These are phyloP conservation scores for Stegostoma tigrinum DNA, from an alignment of 2,113 vertebrate genomes.

Conservation along the genomic window DNA sequence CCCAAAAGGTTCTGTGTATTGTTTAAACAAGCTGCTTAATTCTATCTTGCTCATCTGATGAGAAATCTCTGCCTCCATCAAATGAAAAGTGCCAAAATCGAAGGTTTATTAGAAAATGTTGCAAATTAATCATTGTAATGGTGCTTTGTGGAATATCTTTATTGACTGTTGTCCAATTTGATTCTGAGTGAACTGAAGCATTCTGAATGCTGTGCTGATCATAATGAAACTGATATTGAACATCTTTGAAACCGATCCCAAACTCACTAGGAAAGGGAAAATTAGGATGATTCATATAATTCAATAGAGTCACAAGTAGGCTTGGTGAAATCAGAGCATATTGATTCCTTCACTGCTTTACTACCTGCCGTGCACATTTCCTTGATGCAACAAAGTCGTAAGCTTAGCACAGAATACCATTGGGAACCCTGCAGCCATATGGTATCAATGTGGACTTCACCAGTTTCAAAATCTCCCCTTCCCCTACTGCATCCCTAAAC, in stretches of 20 bases:
- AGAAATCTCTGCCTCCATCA: neutral
- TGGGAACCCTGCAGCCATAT: too few relatives aligned
- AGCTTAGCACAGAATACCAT: neutral
- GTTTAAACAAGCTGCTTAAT: conserved; percentile 3
- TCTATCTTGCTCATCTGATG: neutral
- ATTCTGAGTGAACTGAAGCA: too few relatives aligned
- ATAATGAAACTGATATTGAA: neutral
- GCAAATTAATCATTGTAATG: neutral
- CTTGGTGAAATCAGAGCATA: neutral
- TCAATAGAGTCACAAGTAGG: neutral
- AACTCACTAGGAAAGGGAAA: neutral
- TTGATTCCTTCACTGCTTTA: neutral
- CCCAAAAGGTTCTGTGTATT: neutral
- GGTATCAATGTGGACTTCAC: too few relatives aligned
- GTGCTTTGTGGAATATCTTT: neutral
- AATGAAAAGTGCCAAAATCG: neutral
- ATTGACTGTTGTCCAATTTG: neutral
- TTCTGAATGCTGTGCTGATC: neutral
- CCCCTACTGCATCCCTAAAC: too few relatives aligned
- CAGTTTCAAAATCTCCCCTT: too few relatives aligned
- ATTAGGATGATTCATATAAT: conserved; percentile 24
- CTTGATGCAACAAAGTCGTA: neutral
- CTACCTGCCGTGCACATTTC: neutral
- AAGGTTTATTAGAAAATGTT: conserved; percentile 1
- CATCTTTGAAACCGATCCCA: neutral